Base-by-base conservation (phyloP, 2,113 vertebrate genomes). In the Tetrax tetrax region DNA sequence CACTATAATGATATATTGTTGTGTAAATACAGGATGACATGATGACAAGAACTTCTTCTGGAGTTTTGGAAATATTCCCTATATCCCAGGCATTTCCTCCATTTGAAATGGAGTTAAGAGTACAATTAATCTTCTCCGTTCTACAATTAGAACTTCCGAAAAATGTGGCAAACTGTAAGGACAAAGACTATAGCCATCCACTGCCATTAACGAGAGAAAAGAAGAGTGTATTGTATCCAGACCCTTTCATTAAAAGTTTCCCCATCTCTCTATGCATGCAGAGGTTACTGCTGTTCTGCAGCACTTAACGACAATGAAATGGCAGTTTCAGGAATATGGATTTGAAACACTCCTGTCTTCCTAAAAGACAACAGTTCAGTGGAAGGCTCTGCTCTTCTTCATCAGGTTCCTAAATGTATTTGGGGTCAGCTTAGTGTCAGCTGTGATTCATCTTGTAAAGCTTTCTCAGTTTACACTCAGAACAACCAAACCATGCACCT, bases 231-330 rank as follows among this genome's bases (percentile, higher is more conserved):
- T 43, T 89, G 64, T 56, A 95, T 74, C 71, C 64, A 95, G 79
- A 81, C 33, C 3, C 21, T 90, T 96, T 96, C 93, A 96, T 96
- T 94, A 95, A 92, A 96, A 96, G 95, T 96, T 96, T 95, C 47
- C 47, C 72, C 21, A 14, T 93, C 37, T 88, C 35, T 88, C 71
- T n/a, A 4, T 71, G 29, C 1, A 14, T 81, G 48, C 85, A 92
- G 88, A 93, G 95, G 95, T 96, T 96, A 94, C 88, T 89, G 90
- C 66, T 92, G 56, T 95, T 95, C 70, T 72, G 51, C 76, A 83
- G 71, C 85, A 68, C 48, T 96, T 96, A 95, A 12, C 88, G 68
- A 80, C 87, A 88, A 83, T 61, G 85, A 94, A 93, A 66, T 88
- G 78, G 71, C 47, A 91, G 79, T 92, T 90, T 87, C 41, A 16